These are phyloP conservation scores for Lycia hirtaria DNA, from an alignment of 2,888 invertebrate species.

Conservation along the genomic window DNA sequence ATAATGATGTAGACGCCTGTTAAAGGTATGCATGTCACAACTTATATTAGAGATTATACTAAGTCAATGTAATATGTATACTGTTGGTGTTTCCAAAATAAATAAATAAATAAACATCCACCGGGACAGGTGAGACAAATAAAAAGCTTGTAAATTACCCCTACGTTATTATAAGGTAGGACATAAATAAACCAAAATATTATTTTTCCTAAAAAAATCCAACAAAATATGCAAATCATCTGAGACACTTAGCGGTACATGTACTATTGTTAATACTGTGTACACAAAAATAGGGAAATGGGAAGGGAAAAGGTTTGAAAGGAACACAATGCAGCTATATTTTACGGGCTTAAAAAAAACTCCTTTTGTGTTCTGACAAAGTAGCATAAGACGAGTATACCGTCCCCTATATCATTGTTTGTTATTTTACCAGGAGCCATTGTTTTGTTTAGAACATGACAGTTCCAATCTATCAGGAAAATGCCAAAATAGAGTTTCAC, in stretches of 20 bases:
- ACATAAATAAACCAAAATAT: neutral
- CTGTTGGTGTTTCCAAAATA: neutral
- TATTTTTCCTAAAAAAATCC: conserved; percentile 25
- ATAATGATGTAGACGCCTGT: too few relatives aligned
- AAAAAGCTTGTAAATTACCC: too few relatives aligned
- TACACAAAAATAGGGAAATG: conserved; percentile 79
- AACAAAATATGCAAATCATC: conserved; percentile 60
- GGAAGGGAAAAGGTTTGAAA: conserved; percentile 75
- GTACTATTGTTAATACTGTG: conserved; percentile 80
- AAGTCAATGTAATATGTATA: too few relatives aligned
- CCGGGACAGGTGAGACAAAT: too few relatives aligned
- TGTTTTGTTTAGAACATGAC: conserved; percentile 52
- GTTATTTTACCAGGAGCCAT: conserved; percentile 55
- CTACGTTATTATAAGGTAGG: too few relatives aligned
- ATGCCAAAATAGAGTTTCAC: neutral
- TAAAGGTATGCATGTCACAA: too few relatives aligned
- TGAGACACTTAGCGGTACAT: conserved; percentile 62
- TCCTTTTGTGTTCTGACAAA: conserved; percentile 72
- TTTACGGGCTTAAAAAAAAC: conserved; percentile 71
- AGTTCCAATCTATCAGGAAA: conserved; percentile 41
- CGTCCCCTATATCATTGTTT: conserved; percentile 63
- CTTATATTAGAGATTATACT: too few relatives aligned
- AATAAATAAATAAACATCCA: too few relatives aligned
- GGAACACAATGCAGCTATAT: conserved; percentile 78
- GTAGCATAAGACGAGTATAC: conserved; percentile 78